phyloP scores from a whole-genome alignment of 2,888 invertebrate genomes.

The Vandiemenella viatica region DNA sequence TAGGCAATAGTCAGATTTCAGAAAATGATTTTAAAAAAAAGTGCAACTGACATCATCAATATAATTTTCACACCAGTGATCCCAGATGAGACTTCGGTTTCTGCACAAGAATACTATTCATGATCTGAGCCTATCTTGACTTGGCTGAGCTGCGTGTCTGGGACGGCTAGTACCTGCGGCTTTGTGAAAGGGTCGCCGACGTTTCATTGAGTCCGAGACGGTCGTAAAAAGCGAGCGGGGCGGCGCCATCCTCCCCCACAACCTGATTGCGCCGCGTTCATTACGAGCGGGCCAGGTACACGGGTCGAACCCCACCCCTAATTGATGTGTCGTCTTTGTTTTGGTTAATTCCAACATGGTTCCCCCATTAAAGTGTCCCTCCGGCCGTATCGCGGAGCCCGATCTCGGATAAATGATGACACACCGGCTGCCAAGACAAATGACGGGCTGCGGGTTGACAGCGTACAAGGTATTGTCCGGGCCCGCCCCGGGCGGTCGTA shows the following conservation, averaged over 20 bases:
- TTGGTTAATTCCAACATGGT: constrained; percentile 54
- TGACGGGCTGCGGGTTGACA: constrained; percentile 16
- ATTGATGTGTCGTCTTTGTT: constrained; percentile 55
- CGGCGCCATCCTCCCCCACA: neutral
- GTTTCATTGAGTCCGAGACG: too few species aligned
- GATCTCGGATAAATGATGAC: constrained; percentile 18
- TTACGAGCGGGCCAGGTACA: neutral
- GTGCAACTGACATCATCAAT: too few species aligned
- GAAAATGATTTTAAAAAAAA: too few species aligned
- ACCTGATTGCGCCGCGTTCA: neutral
- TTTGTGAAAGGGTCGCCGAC: too few species aligned
- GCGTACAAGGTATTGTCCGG: constrained; percentile 18
- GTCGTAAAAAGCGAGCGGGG: too few species aligned
- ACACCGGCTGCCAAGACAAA: constrained; percentile 12
- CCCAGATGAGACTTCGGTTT: too few species aligned
- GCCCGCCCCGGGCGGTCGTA: constrained; percentile 1
- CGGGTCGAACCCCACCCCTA: constrained; percentile 25
- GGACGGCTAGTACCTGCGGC: too few species aligned
- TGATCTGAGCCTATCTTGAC: too few species aligned
- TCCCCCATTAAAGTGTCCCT: constrained; percentile 53
- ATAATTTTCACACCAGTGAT: too few species aligned
- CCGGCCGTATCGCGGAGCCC: constrained; percentile 33
- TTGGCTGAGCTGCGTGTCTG: too few species aligned
- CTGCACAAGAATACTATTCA: too few species aligned
- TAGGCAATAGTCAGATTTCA: too few species aligned